These are phyloP conservation scores for Nebria ingens DNA, from an alignment of 1,140 invertebrate genomes.

Conservation along the genomic window DNA sequence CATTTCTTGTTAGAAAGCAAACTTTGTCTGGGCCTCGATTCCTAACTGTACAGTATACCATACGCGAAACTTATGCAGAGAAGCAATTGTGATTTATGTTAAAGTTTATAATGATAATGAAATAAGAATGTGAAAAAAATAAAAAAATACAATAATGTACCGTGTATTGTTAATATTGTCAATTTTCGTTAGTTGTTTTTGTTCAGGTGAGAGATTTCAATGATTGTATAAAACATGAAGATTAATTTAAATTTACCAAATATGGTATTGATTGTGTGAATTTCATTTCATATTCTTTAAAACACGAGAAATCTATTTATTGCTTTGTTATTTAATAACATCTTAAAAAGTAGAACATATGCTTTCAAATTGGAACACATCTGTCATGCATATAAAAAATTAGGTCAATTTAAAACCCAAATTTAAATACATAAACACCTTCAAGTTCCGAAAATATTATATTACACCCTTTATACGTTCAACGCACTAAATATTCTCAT, in stretches of 20 bases:
- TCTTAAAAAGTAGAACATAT: neutral
- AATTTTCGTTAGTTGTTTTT: neutral
- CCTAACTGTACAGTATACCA: neutral
- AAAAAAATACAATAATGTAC: neutral
- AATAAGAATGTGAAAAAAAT: neutral
- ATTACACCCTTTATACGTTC: too few relatives aligned
- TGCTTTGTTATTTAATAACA: neutral
- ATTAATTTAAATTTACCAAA: neutral
- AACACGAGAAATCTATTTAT: neutral
- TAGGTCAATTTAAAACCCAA: too few relatives aligned
- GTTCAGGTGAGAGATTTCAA: constrained; percentile 3
- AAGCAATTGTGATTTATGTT: neutral
- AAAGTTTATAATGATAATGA: neutral
- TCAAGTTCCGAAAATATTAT: too few relatives aligned
- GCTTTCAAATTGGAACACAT: neutral
- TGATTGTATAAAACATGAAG: neutral
- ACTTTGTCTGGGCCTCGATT: neutral
- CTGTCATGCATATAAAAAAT: too few relatives aligned
- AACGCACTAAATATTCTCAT: too few relatives aligned
- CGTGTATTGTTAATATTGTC: neutral
- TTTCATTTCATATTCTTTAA: too few relatives aligned
- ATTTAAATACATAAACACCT: too few relatives aligned
- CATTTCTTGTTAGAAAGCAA: constrained; percentile 3
- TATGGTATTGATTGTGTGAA: neutral
- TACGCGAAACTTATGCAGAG: neutral